phyloP scores from a whole-genome alignment of 2,797 vertebrate species.

The Ambastaia sidthimunki region DNA sequence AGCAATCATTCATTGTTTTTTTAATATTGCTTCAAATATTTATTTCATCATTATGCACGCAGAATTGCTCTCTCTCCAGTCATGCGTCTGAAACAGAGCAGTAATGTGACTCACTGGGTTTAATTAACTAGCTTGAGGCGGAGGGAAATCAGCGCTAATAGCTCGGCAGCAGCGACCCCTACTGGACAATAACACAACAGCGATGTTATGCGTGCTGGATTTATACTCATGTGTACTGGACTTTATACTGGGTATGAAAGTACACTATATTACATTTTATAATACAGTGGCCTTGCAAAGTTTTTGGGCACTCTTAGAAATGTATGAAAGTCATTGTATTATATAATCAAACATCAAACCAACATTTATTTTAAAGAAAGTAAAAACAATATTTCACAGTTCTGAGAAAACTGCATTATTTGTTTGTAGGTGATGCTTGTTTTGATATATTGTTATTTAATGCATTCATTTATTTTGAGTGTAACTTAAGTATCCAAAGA shows the following conservation, averaged over 20 bases:
- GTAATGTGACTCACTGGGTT: slow-evolving; percentile 28
- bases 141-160: background rate
- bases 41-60: slow-evolving; percentile 19
- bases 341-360: background rate
- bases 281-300: background rate
- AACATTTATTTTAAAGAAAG: too few species aligned
- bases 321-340: background rate
- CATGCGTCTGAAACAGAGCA: background rate
- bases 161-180: slow-evolving; percentile 14
- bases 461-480: background rate
- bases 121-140: slow-evolving; percentile 5
- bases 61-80: slow-evolving; percentile 25
- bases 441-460: background rate
- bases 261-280: too few species aligned
- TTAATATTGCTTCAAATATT: slow-evolving; percentile 25
- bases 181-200: slow-evolving; percentile 13
- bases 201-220: background rate
- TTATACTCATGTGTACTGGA: too few species aligned
- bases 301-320: background rate
- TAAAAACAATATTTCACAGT: background rate
- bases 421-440: background rate
- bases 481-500: background rate
- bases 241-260: background rate
- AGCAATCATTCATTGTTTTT: slow-evolving; percentile 18
- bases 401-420: background rate